phyloP scores from a whole-genome alignment of 2,113 vertebrate species.

The Podarcis muralis region DNA sequence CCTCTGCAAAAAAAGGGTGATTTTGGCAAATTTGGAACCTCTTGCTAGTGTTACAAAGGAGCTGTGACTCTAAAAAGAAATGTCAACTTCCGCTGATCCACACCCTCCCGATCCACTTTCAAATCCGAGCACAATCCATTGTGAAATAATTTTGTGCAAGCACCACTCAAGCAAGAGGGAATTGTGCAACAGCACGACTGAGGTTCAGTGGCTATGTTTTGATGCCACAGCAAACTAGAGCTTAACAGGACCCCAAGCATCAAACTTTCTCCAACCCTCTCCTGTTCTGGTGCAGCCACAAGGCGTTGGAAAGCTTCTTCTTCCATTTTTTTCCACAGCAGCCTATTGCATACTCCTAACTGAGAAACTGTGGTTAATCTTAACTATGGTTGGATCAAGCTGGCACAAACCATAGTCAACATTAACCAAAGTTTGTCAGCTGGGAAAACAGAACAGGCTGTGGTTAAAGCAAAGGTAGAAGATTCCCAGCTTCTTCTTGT shows the following conservation, averaged over 20 bases:
- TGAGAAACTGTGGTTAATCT: neutral
- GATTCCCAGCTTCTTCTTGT: neutral
- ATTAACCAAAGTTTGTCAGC: neutral
- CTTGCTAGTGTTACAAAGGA: slow-evolving; percentile 52
- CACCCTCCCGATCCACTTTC: slow-evolving; percentile 14
- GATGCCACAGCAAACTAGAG: too few relatives aligned
- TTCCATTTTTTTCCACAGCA: too few relatives aligned
- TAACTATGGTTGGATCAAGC: neutral
- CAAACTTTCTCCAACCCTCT: neutral
- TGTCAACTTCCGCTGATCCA: slow-evolving; percentile 43
- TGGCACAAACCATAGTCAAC: neutral
- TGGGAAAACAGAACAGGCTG: neutral
- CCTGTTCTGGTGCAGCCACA: neutral
- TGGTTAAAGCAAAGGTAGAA: neutral
- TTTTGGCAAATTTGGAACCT: slow-evolving; percentile 68
- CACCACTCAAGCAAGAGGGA: neutral
- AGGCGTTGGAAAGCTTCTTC: neutral
- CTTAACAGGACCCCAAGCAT: neutral
- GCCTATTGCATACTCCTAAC: too few relatives aligned
- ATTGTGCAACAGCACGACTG: neutral
- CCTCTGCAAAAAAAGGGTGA: slow-evolving; percentile 75
- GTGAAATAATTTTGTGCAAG: neutral
- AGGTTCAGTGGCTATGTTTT: neutral
- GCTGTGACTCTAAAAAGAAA: slow-evolving; percentile 51
- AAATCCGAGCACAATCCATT: neutral